A percentile compares a stretch with the other conserved stretches of the same genome.
Evolutionary conservation across 2,113 vertebrate species (phyloP).

Genomic region (Triplophysa siluroides): DNA sequence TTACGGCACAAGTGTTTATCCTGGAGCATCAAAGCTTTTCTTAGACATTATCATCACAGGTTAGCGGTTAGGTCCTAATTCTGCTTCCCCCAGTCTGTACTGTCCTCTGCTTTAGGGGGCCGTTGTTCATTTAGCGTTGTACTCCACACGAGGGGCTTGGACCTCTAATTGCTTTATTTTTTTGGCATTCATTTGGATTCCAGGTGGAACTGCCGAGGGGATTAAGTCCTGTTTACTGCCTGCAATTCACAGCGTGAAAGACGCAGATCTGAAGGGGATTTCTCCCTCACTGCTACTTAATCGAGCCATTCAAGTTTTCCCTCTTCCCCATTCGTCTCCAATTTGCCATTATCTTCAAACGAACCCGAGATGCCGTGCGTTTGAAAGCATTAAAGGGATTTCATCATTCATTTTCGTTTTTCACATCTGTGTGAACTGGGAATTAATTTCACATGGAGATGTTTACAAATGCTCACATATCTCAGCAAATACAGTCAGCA

Average conservation of each 20-base stretch:
- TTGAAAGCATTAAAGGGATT: constrained; percentile 63
- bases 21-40: neutral
- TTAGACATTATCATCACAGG: constrained; percentile 14
- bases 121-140: constrained; percentile 7
- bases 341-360: constrained; percentile 67
- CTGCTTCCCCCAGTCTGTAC: neutral
- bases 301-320: constrained; percentile 59
- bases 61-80: neutral
- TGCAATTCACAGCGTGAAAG: constrained; percentile 52
- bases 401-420: constrained; percentile 46
- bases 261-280: constrained; percentile 56
- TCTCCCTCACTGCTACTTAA: constrained; percentile 48
- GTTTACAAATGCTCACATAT: constrained; percentile 57
- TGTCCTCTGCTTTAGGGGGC: neutral
- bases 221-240: constrained; percentile 59
- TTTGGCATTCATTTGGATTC: constrained; percentile 48
- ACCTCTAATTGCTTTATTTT: constrained; percentile 51
- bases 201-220: constrained; percentile 45
- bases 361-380: constrained; percentile 58
- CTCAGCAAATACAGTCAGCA: constrained; percentile 51
- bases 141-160: neutral
- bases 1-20: neutral
- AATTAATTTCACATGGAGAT: constrained; percentile 59
- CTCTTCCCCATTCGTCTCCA: constrained; percentile 38
- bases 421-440: constrained; percentile 44